phyloP scores from a whole-genome alignment of 92 coral and sea anemone genomes.

The Epizoanthus stellaris region DNA sequence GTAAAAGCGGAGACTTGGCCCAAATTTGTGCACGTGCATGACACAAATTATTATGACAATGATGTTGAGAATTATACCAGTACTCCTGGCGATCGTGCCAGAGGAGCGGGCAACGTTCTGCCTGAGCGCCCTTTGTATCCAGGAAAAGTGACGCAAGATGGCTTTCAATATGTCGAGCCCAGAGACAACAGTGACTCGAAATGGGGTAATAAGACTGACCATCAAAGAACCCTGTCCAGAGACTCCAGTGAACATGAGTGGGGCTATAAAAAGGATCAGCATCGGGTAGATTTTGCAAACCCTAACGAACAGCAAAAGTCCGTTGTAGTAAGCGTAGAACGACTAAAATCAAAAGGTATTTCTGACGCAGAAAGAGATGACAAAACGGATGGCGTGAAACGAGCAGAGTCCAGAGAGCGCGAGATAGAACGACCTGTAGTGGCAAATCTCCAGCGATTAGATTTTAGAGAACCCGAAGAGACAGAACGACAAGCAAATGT shows the following conservation, averaged over 20 bases:
- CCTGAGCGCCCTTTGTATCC: not conserved
- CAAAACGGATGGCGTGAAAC: not conserved
- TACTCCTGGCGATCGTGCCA: constrained; percentile 12
- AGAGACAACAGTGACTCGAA: not conserved
- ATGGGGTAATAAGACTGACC: not conserved
- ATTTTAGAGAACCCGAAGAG: constrained; percentile 8
- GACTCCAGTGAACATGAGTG: not conserved
- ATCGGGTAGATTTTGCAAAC: not conserved
- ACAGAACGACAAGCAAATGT: not conserved
- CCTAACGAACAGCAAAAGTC: constrained; percentile 13
- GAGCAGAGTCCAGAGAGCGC: constrained; percentile 3
- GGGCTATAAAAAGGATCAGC: not conserved
- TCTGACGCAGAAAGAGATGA: not conserved
- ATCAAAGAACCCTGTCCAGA: not conserved
- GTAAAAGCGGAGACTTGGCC: constrained; percentile 83
- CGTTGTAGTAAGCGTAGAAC: constrained; percentile 3
- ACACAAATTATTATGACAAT: constrained; percentile 28
- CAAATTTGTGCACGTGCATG: constrained; percentile 58
- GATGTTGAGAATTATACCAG: constrained; percentile 18
- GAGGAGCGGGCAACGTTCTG: too few relatives aligned
- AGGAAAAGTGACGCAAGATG: not conserved
- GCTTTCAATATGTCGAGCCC: not conserved
- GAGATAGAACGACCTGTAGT: constrained; percentile 15
- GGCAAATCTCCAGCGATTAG: constrained; percentile 3
- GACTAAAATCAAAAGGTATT: not conserved